These are phyloP conservation scores for Pyralis farinalis DNA, from an alignment of 2,888 invertebrate species.

Conservation along the genomic window DNA sequence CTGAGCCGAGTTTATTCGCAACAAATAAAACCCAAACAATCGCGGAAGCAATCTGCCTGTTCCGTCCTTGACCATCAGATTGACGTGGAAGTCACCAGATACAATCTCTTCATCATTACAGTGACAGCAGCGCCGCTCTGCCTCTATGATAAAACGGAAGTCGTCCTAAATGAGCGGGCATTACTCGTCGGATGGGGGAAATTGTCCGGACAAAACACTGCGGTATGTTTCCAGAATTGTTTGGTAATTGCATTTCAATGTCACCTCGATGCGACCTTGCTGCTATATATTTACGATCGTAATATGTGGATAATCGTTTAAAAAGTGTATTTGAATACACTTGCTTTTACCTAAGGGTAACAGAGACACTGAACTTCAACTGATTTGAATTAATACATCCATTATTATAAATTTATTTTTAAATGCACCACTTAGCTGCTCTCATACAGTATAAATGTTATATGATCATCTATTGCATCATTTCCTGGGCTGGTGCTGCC, in stretches of 20 bases:
- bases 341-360: too few species aligned
- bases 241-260: constrained; percentile 1
- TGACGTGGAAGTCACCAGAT: constrained; percentile 10
- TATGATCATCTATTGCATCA: too few species aligned
- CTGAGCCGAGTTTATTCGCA: too few species aligned
- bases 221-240: constrained; percentile 50
- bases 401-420: too few species aligned
- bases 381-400: too few species aligned
- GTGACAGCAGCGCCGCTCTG: constrained; percentile 90
- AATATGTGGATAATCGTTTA: too few species aligned
- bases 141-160: constrained; percentile 86
- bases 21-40: not conserved
- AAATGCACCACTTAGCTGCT: too few species aligned
- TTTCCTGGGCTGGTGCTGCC: too few species aligned
- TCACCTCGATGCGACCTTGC: constrained; percentile 18
- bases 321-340: too few species aligned
- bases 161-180: constrained; percentile 81
- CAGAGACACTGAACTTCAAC: too few species aligned
- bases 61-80: not conserved
- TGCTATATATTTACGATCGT: not conserved
- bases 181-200: constrained; percentile 88
- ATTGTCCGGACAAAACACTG: constrained; percentile 77
- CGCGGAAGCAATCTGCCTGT: not conserved
- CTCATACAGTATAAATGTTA: too few species aligned
- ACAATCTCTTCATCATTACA: constrained; percentile 44